Conservation (phyloP, 92 coral and sea anemone genomes). For the Epizoanthus scotinus region DNA sequence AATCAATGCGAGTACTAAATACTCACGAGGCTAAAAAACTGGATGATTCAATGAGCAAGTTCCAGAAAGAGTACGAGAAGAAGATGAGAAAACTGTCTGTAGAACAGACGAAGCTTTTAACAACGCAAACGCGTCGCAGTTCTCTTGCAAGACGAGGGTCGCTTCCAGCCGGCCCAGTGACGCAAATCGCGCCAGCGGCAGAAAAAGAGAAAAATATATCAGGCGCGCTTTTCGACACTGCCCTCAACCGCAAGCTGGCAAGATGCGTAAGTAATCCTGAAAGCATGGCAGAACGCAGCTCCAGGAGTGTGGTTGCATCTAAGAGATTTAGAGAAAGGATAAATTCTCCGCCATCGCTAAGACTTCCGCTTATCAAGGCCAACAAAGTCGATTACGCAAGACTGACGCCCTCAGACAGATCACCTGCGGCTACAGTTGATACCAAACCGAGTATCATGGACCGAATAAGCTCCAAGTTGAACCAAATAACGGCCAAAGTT, state of each 20-base stretch:
- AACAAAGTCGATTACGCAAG: neutral
- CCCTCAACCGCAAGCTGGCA: conserved; percentile 18
- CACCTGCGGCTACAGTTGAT: neutral
- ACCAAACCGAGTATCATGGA: conserved; percentile 21
- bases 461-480: conserved; percentile 1
- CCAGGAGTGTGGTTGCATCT: neutral
- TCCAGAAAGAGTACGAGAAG: conserved; percentile 27
- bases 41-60: conserved; percentile 18
- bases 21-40: conserved; percentile 25
- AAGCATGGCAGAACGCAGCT: neutral
- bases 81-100: conserved; percentile 28
- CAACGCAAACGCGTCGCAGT: conserved; percentile 1
- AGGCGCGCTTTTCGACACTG: conserved; percentile 25
- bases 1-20: conserved; percentile 26
- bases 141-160: conserved; percentile 24
- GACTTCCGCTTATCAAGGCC: conserved; percentile 12
- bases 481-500: conserved; percentile 7
- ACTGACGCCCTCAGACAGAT: neutral
- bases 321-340: conserved; percentile 1
- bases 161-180: conserved; percentile 10
- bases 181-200: neutral
- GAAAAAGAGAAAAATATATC: conserved; percentile 14
- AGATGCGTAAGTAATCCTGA: neutral
- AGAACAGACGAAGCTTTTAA: conserved; percentile 29
- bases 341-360: conserved; percentile 20